Evolutionary conservation across 2,797 vertebrate species (phyloP), one percentile per base, ranked within the genome.

Genomic region (Triplophysa yarkandensis): DNA sequence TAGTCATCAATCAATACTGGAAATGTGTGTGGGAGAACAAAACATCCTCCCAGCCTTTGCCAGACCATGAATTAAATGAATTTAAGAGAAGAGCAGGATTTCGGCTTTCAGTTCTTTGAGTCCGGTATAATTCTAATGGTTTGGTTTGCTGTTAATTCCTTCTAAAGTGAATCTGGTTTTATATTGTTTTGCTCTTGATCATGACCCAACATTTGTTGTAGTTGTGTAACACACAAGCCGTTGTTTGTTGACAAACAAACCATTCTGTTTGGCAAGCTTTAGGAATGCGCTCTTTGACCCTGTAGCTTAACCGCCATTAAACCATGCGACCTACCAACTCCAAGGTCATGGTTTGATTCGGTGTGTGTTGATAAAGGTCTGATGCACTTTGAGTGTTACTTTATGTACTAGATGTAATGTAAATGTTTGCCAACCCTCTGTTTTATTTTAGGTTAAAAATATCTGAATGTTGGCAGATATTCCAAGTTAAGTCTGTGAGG

Each of bases 391-490:
- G 41, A 3, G 6, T 1, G 1, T 6, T 55, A 6, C 16, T 46
- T 28, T 1, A 27, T 55, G 5, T 55, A 23, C 21, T 52, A 25
- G 25, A 25, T 7, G 14, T 16, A 55, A 55, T 28, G 52, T 32
- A n/a, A 58, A 32, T 46, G 71, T 82, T 82, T 65, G 36, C 68
- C 81, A 72, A 50, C 72, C 76, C 83, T 86, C 72, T 78, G 77
- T 85, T 61, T 83, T 69, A 82, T 84, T 83, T 83, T 68, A 83
- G 83, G 19, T 89, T 54, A 58, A 86, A 90, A 85, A 90, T 87
- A 88, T 87, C 86, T 82, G 90, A 91, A 91, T 91, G 87, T 86
- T 90, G 89, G 89, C 87, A n/a, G 64, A 63, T 72, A 72, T 76
- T 89, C 81, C 85, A 82, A 80, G 83, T 84, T 81, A 82, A 89